Evolutionary conservation across 1,140 invertebrate genomes (phyloP), one percentile per base, ranked within the genome.

Genomic region (Tetramorium alpestre): DNA sequence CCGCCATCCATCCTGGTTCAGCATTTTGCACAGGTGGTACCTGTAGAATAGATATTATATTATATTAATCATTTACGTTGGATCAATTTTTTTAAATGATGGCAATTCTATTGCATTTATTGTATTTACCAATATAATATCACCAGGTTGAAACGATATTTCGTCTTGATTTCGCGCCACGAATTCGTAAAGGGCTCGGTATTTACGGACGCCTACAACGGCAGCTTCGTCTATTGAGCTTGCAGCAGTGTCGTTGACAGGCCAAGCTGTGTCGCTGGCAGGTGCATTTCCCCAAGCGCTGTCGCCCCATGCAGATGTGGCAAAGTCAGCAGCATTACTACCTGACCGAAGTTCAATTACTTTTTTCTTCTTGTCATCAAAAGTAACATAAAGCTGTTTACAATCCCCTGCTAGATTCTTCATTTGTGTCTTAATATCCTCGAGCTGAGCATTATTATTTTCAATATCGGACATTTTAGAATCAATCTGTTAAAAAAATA

Each of bases 1-100:
- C 99, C 88, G 98, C 98, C 88, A 99, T 96, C 99, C 99, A 99
- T n/a, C 99, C 99, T 11, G 99, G 98, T 93, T 99, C 99, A 1
- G 98, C 98, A 91, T 97, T 97, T 95, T 99, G 98, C 81, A 97
- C 97, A 44, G 97, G 95, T 41, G 98, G 97, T 33, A 99, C 97
- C 96, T 97, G 89, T 54, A 86, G 85, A 76, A 81, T 64, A 80
- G 2, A 54, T 5, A 81, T 44, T 22, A 54, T 5, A 81, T 44
- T 22, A 54, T 16, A 33, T 22, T 56, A 75, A 18, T 13, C 54
- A 56, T 28, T 7, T 38, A 33, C 44, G 1, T 44, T 22, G n/a
- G 0, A 41, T 60, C 0, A 58, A 44, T 47, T 33, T 47, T 56
- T 25, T 18, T 44, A 22, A 51, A 44, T 8, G 51, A 18, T 54